Evolutionary conservation across 2,113 vertebrate species (phyloP), one percentile per base, ranked within the genome.

Genomic region (Atherinomorus stipes): DNA sequence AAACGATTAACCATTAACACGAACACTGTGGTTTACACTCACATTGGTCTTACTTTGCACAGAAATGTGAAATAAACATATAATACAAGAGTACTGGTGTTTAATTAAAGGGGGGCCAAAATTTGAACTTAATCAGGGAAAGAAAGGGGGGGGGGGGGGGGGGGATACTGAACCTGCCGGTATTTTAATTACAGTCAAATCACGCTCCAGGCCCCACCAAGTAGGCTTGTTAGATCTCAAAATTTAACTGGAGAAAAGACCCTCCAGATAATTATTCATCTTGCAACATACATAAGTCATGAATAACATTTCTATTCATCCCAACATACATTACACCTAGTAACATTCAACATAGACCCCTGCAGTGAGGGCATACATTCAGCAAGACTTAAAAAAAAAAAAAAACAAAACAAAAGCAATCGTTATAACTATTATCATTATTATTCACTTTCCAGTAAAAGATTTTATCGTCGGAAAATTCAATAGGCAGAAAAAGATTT

Each of bases 321-420:
- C 59, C 37, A 38, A 84, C 76, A 76, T 75, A 90, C 71, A 76
- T 83, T 76, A 87, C 73, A 78, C 3, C 64, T 84, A 80, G 37
- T 85, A 90, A 91, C 91, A 92, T 91, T 91, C 86, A 88, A 90
- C 73, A 81, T 56, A 81, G 23, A 78, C 25, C 79, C 82, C 68
- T 52, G 37, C 45, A 71, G 38, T 51, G 13, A 63, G 81, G 81
- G 84, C 63, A 34, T 86, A 88, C 82, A 89, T 91, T 86, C 87
- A 89, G 64, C 62, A 88, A 76, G 31, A 78, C 72, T 45, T 77
- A 71, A 11, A 15, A 22, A 21, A n/a, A n/a, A n/a, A n/a, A n/a
- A n/a, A n/a, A n/a, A n/a, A n/a, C n/a, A n/a, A n/a, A n/a, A n/a
- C n/a, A n/a, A n/a, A n/a, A n/a, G n/a, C n/a, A n/a, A n/a, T n/a